Conservation (phyloP, 2,113 vertebrate species). For the Carassius auratus region DNA sequence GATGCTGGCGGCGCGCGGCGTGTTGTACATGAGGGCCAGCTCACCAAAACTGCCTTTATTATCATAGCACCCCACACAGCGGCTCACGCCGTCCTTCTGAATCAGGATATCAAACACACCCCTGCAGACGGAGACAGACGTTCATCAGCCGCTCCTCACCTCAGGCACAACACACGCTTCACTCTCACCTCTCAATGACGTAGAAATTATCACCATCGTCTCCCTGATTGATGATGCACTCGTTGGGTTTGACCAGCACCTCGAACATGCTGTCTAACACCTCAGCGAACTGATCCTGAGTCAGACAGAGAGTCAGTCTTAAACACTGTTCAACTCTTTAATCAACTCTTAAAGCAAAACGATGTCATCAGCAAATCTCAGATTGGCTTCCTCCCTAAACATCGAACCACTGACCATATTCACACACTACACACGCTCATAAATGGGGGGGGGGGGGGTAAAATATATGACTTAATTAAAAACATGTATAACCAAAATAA, state of each 20-base stretch:
- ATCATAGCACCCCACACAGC: conserved; percentile 89
- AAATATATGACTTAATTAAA: too few species aligned
- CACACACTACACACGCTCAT: too few species aligned
- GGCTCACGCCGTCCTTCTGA: conserved; percentile 78
- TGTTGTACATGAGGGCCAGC: conserved; percentile 97
- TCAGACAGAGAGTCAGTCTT: background rate
- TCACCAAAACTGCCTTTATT: conserved; percentile 95
- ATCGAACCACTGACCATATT: too few species aligned
- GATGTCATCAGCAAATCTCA: too few species aligned
- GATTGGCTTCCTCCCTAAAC: too few species aligned
- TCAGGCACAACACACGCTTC: background rate
- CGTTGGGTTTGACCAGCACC: conserved; percentile 85
- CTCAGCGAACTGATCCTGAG: conserved; percentile 88
- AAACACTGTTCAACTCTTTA: too few species aligned
- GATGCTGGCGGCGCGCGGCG: conserved; percentile 92
- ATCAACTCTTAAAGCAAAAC: too few species aligned
- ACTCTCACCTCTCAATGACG: conserved; percentile 85
- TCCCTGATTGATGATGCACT: conserved; percentile 95
- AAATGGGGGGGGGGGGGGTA: too few species aligned
- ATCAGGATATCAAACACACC: conserved; percentile 91
- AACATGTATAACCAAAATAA: too few species aligned
- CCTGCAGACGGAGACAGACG: conserved; percentile 68
- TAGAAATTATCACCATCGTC: conserved; percentile 97
- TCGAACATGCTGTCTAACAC: conserved; percentile 97
- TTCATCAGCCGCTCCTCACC: background rate